phyloP scores from a whole-genome alignment of 2,113 vertebrate genomes.

The Pseudonaja textilis region DNA sequence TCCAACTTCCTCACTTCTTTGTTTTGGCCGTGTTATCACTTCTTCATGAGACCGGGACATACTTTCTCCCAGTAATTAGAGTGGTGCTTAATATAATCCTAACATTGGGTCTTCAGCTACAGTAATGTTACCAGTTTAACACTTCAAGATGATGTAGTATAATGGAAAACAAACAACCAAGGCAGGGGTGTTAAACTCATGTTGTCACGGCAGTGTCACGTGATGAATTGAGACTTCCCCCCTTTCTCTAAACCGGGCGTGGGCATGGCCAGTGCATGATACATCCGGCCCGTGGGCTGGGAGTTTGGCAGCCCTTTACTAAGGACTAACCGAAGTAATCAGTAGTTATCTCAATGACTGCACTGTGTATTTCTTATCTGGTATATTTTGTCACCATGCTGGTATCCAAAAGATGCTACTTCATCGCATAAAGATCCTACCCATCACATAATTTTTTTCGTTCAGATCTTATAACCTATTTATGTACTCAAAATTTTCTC shows the following conservation, averaged over 20 bases:
- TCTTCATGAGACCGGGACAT: neutral
- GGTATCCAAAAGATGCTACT: neutral
- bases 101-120: neutral
- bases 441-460: neutral
- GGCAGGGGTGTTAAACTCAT: neutral
- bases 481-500: neutral
- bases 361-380: neutral
- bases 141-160: neutral
- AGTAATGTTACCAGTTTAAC: neutral
- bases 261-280: too few relatives aligned
- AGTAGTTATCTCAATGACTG: neutral
- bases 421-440: neutral
- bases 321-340: neutral
- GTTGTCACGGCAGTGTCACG: too few relatives aligned
- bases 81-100: neutral
- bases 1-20: neutral
- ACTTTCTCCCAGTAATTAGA: neutral
- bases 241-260: too few relatives aligned
- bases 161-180: neutral
- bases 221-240: too few relatives aligned
- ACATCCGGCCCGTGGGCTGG: fast-evolving
- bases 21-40: neutral
- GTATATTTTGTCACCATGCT: neutral
- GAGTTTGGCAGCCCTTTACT: neutral
- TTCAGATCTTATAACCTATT: neutral